A percentile compares a stretch with the other conserved stretches of the same genome.
These are phyloP conservation scores for Phocoena sinus DNA, from an alignment of 2,113 vertebrate genomes.

Conservation along the genomic window DNA sequence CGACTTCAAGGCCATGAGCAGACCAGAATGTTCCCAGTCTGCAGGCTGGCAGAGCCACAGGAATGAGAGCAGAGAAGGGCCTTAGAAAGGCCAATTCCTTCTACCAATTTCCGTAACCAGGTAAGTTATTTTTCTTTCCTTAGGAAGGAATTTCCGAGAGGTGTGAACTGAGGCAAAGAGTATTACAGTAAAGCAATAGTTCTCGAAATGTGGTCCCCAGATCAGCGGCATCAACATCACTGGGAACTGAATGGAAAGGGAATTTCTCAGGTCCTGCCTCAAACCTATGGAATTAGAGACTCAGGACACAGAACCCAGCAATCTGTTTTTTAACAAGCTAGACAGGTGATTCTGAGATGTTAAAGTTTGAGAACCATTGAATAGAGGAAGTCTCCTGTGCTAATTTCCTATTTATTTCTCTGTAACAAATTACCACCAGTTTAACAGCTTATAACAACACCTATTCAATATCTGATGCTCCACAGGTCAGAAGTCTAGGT, in stretches of 20 bases:
- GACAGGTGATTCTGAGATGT: not conserved
- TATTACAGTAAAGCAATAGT: fast-evolving
- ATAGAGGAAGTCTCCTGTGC: not conserved
- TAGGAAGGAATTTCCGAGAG: not conserved
- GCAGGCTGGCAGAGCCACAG: no score
- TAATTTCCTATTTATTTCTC: not conserved
- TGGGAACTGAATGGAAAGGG: not conserved
- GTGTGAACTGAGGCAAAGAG: not conserved
- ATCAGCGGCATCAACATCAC: not conserved
- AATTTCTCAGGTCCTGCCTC: not conserved
- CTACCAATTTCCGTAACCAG: not conserved
- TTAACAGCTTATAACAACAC: not conserved
- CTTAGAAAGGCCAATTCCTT: not conserved
- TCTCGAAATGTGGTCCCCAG: not conserved
- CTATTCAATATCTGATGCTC: not conserved
- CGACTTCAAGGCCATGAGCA: not conserved
- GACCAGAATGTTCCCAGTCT: no score
- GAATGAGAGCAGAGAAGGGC: not conserved
- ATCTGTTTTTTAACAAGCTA: not conserved
- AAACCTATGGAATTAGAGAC: not conserved
- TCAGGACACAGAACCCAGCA: not conserved
- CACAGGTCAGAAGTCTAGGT: not conserved
- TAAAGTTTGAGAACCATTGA: not conserved
- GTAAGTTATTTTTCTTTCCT: not conserved
- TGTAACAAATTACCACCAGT: not conserved